Percentiles rank a stretch among this genome's conserved stretches.
phyloP scores from a whole-genome alignment of 2,888 invertebrate species.

The Anagyrus pseudococci region DNA sequence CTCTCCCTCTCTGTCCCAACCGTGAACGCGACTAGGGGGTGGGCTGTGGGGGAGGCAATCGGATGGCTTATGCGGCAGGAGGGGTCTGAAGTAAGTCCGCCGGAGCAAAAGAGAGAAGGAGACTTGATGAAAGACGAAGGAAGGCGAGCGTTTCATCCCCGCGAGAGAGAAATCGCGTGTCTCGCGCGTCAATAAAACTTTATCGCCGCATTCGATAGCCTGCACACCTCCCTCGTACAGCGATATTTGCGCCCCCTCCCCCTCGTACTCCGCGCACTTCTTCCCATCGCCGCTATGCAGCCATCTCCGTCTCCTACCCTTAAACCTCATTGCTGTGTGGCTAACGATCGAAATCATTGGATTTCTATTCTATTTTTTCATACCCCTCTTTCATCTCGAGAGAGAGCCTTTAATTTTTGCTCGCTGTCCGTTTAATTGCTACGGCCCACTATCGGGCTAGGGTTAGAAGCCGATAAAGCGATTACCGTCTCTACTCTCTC shows the following conservation, averaged over 20 bases:
- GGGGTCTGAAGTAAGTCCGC: slow-evolving; percentile 40
- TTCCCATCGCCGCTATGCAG: no score
- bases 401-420: slow-evolving; percentile 32
- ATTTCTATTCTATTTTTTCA: no score
- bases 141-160: slow-evolving; percentile 40
- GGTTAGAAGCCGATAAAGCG: no score
- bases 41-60: no score
- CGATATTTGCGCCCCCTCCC: not conserved
- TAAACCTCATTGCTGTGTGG: not conserved
- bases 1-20: no score
- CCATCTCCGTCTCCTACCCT: no score
- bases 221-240: not conserved
- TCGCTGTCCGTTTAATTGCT: slow-evolving; percentile 19
- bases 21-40: no score
- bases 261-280: no score
- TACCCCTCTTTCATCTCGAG: slow-evolving; percentile 36
- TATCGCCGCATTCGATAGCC: slow-evolving; percentile 38
- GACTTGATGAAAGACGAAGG: no score
- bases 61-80: slow-evolving; percentile 39
- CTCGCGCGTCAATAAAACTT: slow-evolving; percentile 50
- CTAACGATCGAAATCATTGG: slow-evolving; percentile 35
- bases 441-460: no score
- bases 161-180: slow-evolving; percentile 43
- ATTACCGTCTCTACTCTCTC: no score
- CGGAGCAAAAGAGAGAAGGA: no score